Evolutionary conservation across 2,797 vertebrate species (phyloP).

Genomic region (Heterohyrax brucei): DNA sequence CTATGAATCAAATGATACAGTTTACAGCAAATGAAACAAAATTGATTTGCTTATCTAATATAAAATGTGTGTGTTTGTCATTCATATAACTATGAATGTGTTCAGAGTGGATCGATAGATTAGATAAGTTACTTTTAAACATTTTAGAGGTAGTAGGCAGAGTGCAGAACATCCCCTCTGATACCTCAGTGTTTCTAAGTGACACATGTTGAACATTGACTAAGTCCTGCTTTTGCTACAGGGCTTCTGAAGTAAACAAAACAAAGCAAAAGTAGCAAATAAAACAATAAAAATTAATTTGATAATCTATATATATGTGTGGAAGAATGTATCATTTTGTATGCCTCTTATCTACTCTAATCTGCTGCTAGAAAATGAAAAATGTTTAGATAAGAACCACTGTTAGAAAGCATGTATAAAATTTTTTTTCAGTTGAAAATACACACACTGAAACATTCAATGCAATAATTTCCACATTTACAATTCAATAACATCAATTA

Average conservation of each 20-base stretch:
- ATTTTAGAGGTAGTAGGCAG: not conserved
- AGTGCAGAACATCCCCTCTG: not conserved
- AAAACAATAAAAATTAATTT: not conserved
- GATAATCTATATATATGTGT: not conserved
- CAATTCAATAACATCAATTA: no score
- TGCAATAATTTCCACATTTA: no score
- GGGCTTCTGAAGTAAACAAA: not conserved
- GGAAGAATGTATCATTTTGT: not conserved
- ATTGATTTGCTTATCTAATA: not conserved
- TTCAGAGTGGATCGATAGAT: not conserved
- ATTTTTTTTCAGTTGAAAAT: no score
- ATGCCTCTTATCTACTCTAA: not conserved
- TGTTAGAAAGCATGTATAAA: not conserved
- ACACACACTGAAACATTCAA: no score
- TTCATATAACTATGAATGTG: not conserved
- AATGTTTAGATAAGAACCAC: not conserved
- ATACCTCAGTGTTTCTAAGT: not conserved
- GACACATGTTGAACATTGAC: not conserved
- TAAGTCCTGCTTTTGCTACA: not conserved
- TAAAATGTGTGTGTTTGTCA: not conserved
- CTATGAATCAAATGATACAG: not conserved
- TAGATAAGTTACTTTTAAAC: not conserved
- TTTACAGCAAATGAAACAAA: not conserved
- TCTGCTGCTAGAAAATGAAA: not conserved
- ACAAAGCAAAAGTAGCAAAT: not conserved